Evolutionary conservation across 2,888 invertebrate species (phyloP).

Genomic region (Oscheius sp.): DNA sequence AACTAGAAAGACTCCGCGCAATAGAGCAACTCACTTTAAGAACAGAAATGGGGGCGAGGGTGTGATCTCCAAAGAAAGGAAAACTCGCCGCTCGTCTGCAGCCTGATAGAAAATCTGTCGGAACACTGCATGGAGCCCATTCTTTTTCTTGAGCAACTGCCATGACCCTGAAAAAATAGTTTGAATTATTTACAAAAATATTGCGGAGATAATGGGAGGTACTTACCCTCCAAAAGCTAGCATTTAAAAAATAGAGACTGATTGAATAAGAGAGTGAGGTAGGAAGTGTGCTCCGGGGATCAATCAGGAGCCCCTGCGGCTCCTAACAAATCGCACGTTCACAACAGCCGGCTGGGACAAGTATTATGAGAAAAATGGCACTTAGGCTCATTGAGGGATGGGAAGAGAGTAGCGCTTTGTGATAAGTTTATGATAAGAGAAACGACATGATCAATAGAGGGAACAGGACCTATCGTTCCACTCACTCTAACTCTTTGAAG

Average conservation of each 20-base stretch:
- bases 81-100: slow-evolving; percentile 66
- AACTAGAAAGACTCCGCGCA: neutral
- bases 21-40: slow-evolving; percentile 2
- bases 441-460: too few species aligned
- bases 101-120: slow-evolving; percentile 36
- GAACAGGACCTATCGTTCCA: too few species aligned
- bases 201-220: neutral
- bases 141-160: slow-evolving; percentile 29
- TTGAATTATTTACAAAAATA: neutral
- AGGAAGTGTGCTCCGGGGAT: slow-evolving; percentile 24
- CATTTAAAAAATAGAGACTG: slow-evolving; percentile 5
- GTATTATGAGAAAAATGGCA: neutral
- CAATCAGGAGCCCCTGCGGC: slow-evolving; percentile 23
- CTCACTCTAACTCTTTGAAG: too few species aligned
- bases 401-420: too few species aligned
- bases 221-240: slow-evolving; percentile 24
- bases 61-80: slow-evolving; percentile 53
- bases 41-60: slow-evolving; percentile 14
- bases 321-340: slow-evolving; percentile 24
- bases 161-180: slow-evolving; percentile 26
- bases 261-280: neutral
- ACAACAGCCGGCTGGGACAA: slow-evolving; percentile 5
- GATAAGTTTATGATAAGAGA: too few species aligned
- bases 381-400: too few species aligned
- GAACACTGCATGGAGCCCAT: slow-evolving; percentile 26